Conservation (phyloP, 2,888 invertebrate species). For the Disparrhopalites patrizii region DNA sequence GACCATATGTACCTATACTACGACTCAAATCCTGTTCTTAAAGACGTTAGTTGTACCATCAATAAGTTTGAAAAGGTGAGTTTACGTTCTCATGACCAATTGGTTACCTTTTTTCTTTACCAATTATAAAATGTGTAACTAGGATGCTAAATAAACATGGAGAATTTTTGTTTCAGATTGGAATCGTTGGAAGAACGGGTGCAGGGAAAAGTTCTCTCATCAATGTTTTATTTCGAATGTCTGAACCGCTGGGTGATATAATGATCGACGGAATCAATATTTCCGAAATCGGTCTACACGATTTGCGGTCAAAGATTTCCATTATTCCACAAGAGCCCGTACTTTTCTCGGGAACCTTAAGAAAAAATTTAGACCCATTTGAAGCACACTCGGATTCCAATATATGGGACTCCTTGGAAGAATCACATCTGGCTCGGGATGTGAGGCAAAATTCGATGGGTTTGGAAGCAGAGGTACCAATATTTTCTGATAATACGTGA, state of each 20-base stretch:
- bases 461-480: conserved; percentile 34
- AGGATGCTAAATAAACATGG: too few relatives aligned
- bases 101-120: neutral
- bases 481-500: neutral
- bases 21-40: conserved; percentile 50
- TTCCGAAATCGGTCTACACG: conserved; percentile 49
- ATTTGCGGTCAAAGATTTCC: conserved; percentile 39
- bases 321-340: conserved; percentile 41
- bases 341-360: conserved; percentile 31
- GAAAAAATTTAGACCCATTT: conserved; percentile 43
- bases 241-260: conserved; percentile 64
- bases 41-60: conserved; percentile 52
- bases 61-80: conserved; percentile 54
- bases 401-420: conserved; percentile 38
- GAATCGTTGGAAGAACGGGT: conserved; percentile 12
- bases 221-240: conserved; percentile 65
- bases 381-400: conserved; percentile 32
- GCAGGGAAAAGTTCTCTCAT: conserved; percentile 63
- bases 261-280: conserved; percentile 62
- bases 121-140: too few relatives aligned
- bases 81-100: neutral
- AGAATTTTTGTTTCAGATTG: conserved; percentile 15
- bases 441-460: conserved; percentile 33
- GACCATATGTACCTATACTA: conserved; percentile 37
- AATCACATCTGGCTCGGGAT: conserved; percentile 35